Conservation (phyloP, 2,113 vertebrate species). For the Platysternon megacephalum region DNA sequence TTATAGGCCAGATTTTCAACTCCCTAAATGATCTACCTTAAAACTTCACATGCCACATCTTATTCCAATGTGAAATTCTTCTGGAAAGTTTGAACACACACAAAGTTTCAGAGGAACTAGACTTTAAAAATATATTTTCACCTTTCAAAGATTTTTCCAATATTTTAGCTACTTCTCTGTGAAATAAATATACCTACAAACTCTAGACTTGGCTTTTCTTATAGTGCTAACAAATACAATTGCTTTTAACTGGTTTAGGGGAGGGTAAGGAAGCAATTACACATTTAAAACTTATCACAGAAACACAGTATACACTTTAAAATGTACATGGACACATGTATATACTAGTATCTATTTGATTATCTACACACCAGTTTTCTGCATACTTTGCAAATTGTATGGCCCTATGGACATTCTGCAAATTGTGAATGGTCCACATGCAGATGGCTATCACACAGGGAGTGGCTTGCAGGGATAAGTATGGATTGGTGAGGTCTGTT, state of each 20-base stretch:
- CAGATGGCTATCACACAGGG: not conserved
- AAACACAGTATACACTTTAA: not conserved
- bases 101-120: not conserved
- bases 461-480: slow-evolving; percentile 30
- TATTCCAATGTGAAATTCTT: not conserved
- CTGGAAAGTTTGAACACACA: not conserved
- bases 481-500: slow-evolving; percentile 9
- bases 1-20: not conserved
- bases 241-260: not conserved
- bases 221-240: not conserved
- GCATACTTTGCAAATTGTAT: accelerated
- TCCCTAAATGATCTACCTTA: not conserved
- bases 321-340: not conserved
- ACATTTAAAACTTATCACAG: not conserved
- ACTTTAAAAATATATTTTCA: not conserved
- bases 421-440: slow-evolving; percentile 8
- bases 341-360: not conserved
- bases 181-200: not conserved
- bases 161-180: not conserved
- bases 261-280: not conserved
- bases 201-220: not conserved
- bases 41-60: not conserved
- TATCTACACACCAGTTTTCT: not conserved
- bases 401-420: slow-evolving; percentile 29
- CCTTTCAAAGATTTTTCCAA: not conserved